Percentiles rank a stretch among this genome's conserved stretches.
These are phyloP conservation scores for Corythornis cristatus DNA, from an alignment of 2,113 vertebrate species.

Conservation along the genomic window DNA sequence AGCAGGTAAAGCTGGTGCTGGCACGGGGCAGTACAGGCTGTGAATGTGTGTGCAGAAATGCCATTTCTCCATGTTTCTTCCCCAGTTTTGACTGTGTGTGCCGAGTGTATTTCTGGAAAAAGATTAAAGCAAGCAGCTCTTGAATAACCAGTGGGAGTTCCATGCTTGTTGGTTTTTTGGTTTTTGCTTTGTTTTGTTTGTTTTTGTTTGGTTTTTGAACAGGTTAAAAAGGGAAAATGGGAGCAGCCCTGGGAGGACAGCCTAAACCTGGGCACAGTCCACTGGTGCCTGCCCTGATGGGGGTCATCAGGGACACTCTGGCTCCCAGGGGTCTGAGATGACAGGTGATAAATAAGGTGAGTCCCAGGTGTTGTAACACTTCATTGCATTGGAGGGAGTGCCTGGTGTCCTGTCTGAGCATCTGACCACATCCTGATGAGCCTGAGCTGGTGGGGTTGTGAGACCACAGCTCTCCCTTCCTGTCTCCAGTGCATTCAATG, in stretches of 20 bases:
- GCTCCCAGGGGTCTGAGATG: background rate
- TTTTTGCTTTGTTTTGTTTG: no score
- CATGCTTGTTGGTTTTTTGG: background rate
- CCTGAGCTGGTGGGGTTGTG: background rate
- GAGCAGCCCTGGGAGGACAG: background rate
- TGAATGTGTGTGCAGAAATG: background rate
- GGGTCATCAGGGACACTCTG: rapidly evolving
- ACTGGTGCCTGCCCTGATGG: background rate
- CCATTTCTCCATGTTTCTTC: background rate
- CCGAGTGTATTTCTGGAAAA: background rate
- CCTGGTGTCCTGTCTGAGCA: rapidly evolving
- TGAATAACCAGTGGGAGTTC: background rate
- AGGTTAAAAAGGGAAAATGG: background rate
- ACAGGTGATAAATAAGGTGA: background rate
- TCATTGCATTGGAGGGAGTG: rapidly evolving
- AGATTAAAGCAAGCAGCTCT: background rate
- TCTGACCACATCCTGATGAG: rapidly evolving
- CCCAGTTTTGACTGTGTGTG: background rate
- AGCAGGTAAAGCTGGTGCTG: background rate
- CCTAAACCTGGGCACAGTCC: background rate
- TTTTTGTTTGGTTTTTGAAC: background rate
- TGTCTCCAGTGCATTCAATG: background rate
- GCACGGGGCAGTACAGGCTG: background rate
- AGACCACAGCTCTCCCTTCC: background rate
- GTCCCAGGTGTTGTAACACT: rapidly evolving